Percentiles rank a stretch among this genome's conserved stretches.
phyloP scores from a whole-genome alignment of 2,888 invertebrate species.

The Nephrotoma flavescens region DNA sequence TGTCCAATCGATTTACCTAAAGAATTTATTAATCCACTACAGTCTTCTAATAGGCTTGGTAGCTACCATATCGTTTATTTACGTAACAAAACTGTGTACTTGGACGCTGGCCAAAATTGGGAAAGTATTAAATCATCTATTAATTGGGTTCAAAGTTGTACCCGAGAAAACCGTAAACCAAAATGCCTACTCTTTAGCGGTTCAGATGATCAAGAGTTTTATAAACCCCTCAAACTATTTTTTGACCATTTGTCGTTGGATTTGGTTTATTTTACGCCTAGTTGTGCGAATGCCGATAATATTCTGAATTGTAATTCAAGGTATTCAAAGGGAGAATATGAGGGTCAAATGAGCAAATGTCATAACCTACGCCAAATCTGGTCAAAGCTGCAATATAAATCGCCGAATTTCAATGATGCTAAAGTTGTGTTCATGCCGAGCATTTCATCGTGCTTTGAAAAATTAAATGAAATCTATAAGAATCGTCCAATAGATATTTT shows the following conservation, averaged over 20 bases:
- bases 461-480: conserved; percentile 13
- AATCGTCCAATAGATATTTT: conserved; percentile 36
- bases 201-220: conserved; percentile 53
- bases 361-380: not conserved
- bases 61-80: conserved; percentile 51
- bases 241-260: conserved; percentile 34
- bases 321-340: not conserved
- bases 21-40: conserved; percentile 43
- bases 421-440: not conserved
- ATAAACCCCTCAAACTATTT: conserved; percentile 41
- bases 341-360: not conserved
- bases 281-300: conserved; percentile 27
- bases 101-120: conserved; percentile 92
- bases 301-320: not conserved
- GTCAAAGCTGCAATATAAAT: not conserved
- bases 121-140: conserved; percentile 75
- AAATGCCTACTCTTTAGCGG: conserved; percentile 58
- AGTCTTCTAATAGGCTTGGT: conserved; percentile 66
- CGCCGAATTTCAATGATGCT: not conserved
- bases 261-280: conserved; percentile 45
- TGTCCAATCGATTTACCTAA: conserved; percentile 18
- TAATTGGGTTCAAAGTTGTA: conserved; percentile 51
- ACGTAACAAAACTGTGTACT: conserved; percentile 38
- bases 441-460: conserved; percentile 8
- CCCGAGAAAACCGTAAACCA: not conserved